Evolutionary conservation across 2,888 invertebrate genomes (phyloP).

Genomic region (Amiota minor): DNA sequence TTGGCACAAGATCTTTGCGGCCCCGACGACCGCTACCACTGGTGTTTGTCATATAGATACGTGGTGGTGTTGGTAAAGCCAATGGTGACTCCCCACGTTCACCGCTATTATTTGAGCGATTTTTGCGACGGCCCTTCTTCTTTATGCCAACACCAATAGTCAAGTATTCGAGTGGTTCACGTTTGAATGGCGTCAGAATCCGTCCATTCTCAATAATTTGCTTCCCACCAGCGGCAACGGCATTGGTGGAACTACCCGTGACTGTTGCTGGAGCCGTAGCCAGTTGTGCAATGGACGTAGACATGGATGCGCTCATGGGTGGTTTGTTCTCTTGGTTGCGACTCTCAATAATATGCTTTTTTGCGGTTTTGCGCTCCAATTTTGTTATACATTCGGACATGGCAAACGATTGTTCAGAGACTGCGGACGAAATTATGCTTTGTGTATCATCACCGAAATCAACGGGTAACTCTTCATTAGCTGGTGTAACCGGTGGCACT

Average conservation of each 20-base stretch:
- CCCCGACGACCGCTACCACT: slow-evolving; percentile 39
- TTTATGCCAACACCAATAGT: slow-evolving; percentile 79
- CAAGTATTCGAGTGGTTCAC: slow-evolving; percentile 84
- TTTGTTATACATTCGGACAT: slow-evolving; percentile 79
- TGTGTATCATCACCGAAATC: slow-evolving; percentile 79
- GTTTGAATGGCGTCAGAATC: slow-evolving; percentile 79
- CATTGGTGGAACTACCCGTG: neutral
- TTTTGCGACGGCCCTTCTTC: slow-evolving; percentile 82
- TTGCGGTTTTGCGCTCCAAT: slow-evolving; percentile 75
- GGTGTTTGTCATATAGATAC: slow-evolving; percentile 76
- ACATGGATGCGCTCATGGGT: slow-evolving; percentile 43
- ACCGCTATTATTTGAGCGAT: slow-evolving; percentile 76
- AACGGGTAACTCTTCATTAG: slow-evolving; percentile 78
- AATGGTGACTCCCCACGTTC: slow-evolving; percentile 82
- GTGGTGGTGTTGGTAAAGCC: slow-evolving; percentile 79
- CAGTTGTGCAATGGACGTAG: slow-evolving; percentile 48
- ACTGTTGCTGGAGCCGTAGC: slow-evolving; percentile 20
- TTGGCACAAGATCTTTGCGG: slow-evolving; percentile 73
- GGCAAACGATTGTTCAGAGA: slow-evolving; percentile 82
- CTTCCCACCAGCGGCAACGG: slow-evolving; percentile 40
- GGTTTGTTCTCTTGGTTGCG: slow-evolving; percentile 71
- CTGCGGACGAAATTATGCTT: slow-evolving; percentile 83
- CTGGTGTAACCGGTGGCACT: slow-evolving; percentile 81
- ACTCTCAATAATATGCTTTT: slow-evolving; percentile 70
- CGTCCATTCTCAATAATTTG: slow-evolving; percentile 71